Percentiles rank a stretch among this genome's conserved stretches.
These are phyloP conservation scores for Elanoides forficatus DNA, from an alignment of 2,113 vertebrate species.

Conservation along the genomic window DNA sequence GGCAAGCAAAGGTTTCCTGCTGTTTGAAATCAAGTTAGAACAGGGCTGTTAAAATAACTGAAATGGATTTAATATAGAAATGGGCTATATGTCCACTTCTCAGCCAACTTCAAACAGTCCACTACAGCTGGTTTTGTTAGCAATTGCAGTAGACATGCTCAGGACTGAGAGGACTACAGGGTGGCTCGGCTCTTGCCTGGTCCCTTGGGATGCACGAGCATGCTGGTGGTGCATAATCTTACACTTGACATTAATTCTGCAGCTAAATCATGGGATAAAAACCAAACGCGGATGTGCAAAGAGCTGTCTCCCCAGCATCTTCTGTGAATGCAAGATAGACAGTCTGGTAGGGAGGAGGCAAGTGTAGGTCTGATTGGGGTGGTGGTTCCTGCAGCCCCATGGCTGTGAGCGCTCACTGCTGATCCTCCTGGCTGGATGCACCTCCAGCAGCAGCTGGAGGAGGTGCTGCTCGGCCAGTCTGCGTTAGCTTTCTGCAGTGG, in stretches of 20 bases:
- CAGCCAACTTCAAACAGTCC: background rate
- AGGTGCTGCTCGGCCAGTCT: background rate
- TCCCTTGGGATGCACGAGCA: fast-evolving
- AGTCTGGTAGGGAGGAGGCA: background rate
- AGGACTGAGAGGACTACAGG: background rate
- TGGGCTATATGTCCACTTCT: background rate
- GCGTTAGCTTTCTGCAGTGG: background rate
- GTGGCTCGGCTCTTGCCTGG: background rate
- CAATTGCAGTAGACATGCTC: background rate
- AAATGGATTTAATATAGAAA: background rate
- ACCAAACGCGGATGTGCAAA: background rate
- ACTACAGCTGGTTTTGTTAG: background rate
- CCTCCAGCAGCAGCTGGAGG: background rate
- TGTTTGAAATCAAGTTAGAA: background rate
- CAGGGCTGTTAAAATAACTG: background rate
- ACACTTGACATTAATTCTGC: background rate
- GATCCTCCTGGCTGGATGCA: background rate
- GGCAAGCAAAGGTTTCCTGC: background rate
- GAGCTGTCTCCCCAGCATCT: background rate
- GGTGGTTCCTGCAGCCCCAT: background rate
- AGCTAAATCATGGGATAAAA: background rate
- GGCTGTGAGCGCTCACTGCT: background rate
- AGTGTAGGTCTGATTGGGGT: background rate
- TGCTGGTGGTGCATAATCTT: background rate
- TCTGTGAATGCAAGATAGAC: background rate